A percentile compares a stretch with the other conserved stretches of the same genome.
Evolutionary conservation across 2,888 invertebrate genomes (phyloP).

Genomic region (Pheosia gnoma): DNA sequence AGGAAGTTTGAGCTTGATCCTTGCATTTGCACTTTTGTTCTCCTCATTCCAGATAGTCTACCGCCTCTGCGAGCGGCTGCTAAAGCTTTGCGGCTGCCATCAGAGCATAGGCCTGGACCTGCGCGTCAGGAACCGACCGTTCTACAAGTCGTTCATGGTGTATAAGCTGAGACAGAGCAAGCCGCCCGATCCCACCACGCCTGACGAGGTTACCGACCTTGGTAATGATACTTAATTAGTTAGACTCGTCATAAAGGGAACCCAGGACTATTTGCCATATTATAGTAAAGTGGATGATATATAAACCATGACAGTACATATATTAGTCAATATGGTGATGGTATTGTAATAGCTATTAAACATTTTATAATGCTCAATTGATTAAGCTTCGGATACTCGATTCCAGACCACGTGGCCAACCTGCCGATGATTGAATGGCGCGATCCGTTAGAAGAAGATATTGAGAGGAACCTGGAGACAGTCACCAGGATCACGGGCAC

Average conservation of each 20-base stretch:
- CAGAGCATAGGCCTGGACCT: constrained; percentile 82
- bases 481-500: constrained; percentile 71
- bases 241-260: not conserved
- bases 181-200: constrained; percentile 63
- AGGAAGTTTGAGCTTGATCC: too few species aligned
- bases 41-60: constrained; percentile 86
- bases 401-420: constrained; percentile 52
- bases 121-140: constrained; percentile 80
- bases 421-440: constrained; percentile 78
- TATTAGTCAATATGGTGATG: too few species aligned
- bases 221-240: constrained; percentile 31
- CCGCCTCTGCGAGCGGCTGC: constrained; percentile 89
- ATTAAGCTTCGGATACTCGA: too few species aligned
- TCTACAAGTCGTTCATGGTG: constrained; percentile 84
- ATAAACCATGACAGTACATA: too few species aligned
- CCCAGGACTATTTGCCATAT: too few species aligned
- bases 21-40: too few species aligned
- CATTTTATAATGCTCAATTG: too few species aligned
- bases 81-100: constrained; percentile 87
- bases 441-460: constrained; percentile 74
- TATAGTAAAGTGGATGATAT: too few species aligned
- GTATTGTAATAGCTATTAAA: too few species aligned
- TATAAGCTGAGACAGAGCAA: constrained; percentile 65
- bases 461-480: constrained; percentile 73
- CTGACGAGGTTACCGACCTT: constrained; percentile 48